phyloP scores from a whole-genome alignment of 2,888 invertebrate species.

The Platerodrilus igneus region DNA sequence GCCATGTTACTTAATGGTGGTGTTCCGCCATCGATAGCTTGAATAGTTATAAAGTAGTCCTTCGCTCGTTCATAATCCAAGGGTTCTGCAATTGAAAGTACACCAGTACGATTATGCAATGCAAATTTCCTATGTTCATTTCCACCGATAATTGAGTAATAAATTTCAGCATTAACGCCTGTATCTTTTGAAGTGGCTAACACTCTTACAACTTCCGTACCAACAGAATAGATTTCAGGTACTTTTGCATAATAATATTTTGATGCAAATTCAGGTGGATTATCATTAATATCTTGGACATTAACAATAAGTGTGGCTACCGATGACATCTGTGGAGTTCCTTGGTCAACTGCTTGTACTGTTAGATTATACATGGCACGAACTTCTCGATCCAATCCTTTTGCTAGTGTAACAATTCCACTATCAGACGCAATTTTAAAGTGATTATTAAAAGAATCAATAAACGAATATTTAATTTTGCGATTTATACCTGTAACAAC shows the following conservation, averaged over 20 bases:
- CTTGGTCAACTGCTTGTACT: constrained; percentile 79
- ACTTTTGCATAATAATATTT: constrained; percentile 74
- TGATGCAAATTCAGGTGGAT: constrained; percentile 89
- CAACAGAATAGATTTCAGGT: constrained; percentile 72
- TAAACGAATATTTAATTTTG: constrained; percentile 75
- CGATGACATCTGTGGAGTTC: constrained; percentile 67
- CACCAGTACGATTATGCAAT: constrained; percentile 69
- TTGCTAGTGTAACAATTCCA: constrained; percentile 80
- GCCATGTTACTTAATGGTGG: constrained; percentile 88
- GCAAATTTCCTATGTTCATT: constrained; percentile 84
- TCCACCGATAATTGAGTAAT: constrained; percentile 81
- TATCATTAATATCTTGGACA: constrained; percentile 91
- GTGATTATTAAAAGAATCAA: constrained; percentile 63
- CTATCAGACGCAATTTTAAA: constrained; percentile 79
- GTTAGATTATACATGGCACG: constrained; percentile 79
- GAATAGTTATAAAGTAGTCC: constrained; percentile 82
- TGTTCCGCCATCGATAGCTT: constrained; percentile 84
- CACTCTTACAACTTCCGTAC: constrained; percentile 77
- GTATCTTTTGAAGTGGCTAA: constrained; percentile 89
- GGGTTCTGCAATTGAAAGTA: constrained; percentile 69
- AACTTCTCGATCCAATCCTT: constrained; percentile 82
- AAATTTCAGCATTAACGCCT: constrained; percentile 89
- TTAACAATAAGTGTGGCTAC: constrained; percentile 68
- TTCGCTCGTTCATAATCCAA: constrained; percentile 84
- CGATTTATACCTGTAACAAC: constrained; percentile 63